phyloP scores from a whole-genome alignment of 2,888 invertebrate species.

The Macaria liturata region DNA sequence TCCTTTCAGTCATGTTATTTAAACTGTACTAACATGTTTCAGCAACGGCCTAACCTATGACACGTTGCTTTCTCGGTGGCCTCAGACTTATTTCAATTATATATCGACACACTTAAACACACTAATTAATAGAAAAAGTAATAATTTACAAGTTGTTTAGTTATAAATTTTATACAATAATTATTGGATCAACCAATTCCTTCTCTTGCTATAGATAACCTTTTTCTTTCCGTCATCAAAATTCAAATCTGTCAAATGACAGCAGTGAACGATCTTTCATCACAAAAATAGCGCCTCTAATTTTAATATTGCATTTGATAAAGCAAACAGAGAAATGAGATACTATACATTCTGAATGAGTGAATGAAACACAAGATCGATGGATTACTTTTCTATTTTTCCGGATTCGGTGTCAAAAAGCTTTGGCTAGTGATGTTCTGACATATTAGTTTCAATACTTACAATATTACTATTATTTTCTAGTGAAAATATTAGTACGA shows the following conservation, averaged over 20 bases:
- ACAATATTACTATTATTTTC: too few species aligned
- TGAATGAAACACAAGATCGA: constrained; percentile 1
- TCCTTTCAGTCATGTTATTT: constrained; percentile 82
- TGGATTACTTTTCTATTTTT: background rate
- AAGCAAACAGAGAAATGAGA: background rate
- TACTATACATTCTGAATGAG: background rate
- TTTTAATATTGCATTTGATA: constrained; percentile 1
- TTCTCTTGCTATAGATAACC: constrained; percentile 79
- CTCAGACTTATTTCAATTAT: constrained; percentile 55
- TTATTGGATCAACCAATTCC: constrained; percentile 67
- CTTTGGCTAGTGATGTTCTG: background rate
- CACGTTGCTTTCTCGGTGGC: constrained; percentile 70
- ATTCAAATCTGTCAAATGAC: constrained; percentile 79
- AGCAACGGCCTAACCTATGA: constrained; percentile 81
- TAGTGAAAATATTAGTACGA: too few species aligned
- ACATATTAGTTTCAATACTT: background rate
- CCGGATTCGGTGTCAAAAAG: background rate
- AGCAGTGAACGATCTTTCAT: constrained; percentile 44
- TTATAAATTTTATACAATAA: constrained; percentile 51
- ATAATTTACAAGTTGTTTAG: constrained; percentile 48
- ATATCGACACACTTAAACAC: constrained; percentile 49
- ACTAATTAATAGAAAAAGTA: constrained; percentile 51
- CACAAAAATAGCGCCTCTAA: constrained; percentile 13
- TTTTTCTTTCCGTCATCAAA: constrained; percentile 83
- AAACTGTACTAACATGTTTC: constrained; percentile 79